Base-by-base conservation (phyloP, 2,797 vertebrate species). In the Phoeniculus purpureus region DNA sequence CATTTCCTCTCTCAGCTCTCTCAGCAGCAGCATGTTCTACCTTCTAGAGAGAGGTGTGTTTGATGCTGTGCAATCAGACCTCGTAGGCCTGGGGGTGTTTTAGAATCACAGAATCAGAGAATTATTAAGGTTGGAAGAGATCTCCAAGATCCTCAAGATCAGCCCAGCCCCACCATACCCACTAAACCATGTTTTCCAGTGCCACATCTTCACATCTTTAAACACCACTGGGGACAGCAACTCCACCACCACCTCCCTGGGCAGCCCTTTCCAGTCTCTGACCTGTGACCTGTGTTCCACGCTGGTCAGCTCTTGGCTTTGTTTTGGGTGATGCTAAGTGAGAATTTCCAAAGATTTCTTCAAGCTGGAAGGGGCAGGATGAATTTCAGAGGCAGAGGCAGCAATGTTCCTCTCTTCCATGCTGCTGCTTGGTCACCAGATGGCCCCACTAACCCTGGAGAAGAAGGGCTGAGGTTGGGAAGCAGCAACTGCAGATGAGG, bases 371-470 rank as follows among this genome's bases (percentile, higher is more conserved):
- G 11, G 23, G 29, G 11, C 26, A 50, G 55, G 32, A 40, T 67
- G 29, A 61, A 55, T 43, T 45, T 25, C 40, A 13, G 77, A 56
- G 14, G 34, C 64, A 10, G 48, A 48, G 22, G 14, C 27, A 19
- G 45, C 61, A 54, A 55, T 17, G 48, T n/a, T 79, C 27, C 32
- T 71, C 40, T 54, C 47, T 65, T 77, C 87, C 83, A 10, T 68
- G 52, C 71, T 37, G 27, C 61, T 22, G 12, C 2, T 3, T 2
- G 23, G 74, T 79, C 97, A 64, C 94, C 94, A 96, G 97, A 85
- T 93, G 97, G 81, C 97, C 94, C 80, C 96, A 18, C 66, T 21
- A 55, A 45, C 20, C 90, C 81, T 88, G 61, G 6, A 5, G 48
- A 89, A 64, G 50, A 87, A 77, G 27, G 10, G 58, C 59, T 31